Base-by-base conservation (phyloP, 2,797 vertebrate genomes). In the Chromobotia macracanthus region DNA sequence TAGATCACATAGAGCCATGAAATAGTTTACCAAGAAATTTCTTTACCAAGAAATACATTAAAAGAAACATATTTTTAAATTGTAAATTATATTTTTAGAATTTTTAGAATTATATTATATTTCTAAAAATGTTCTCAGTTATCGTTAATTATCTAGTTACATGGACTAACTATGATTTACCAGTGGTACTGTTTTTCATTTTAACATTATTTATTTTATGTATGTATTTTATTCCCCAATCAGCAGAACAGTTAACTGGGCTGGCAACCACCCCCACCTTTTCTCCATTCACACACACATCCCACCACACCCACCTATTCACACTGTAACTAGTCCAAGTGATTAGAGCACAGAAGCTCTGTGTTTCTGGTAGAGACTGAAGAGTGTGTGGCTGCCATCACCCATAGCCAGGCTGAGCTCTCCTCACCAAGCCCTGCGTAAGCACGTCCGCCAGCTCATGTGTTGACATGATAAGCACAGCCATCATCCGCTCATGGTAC, bases 401-500 rank as follows among this genome's bases (percentile, higher is more conserved):
- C 46, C 77, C 87, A 80, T 69, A 46, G 86, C 63, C 82, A 80
- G 84, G 80, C 84, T 69, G 80, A 80, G 61, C 65, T 60, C 77
- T 83, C 68, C 71, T 79, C 75, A 75, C 60, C n/a, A 3, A 76
- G 61, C 41, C 86, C 76, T 82, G 80, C 82, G 81, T 82, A 83
- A 82, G 74, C 72, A 84, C 75, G 70, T 84, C 79, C 9, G 67
- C 81, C 48, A 65, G 63, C 78, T 76, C n/a, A 71, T 63, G 78
- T 86, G 84, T 80, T 86, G 83, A 85, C 75, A 69, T 72, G 79
- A 82, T 76, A 69, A 66, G 75, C 71, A 80, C 72, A 84, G 73
- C 81, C 79, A 84, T 84, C 84, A 88, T 84, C 89, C 84, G 81
- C 87, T 88, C 25, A 0, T 63, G 61, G 65, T 16, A n/a, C 88